phyloP scores from a whole-genome alignment of 2,888 invertebrate genomes.

The Allygus modestus region DNA sequence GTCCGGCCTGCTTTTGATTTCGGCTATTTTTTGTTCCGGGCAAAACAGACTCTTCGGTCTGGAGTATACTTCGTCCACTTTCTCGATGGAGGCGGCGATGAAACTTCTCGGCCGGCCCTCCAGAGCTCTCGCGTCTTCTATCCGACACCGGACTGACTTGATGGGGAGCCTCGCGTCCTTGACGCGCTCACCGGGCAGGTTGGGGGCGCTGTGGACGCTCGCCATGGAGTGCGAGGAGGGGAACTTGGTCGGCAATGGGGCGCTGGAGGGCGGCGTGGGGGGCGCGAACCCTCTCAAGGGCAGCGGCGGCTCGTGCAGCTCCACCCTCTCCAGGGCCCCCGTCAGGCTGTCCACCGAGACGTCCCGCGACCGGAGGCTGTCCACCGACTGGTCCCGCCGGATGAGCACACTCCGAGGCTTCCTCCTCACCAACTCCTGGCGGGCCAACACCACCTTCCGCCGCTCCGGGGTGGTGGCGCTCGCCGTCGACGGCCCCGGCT shows the following conservation, averaged over 20 bases:
- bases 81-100: slow-evolving; percentile 26
- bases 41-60: slow-evolving; percentile 59
- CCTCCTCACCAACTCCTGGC: slow-evolving; percentile 58
- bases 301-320: slow-evolving; percentile 60
- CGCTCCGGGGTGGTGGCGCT: slow-evolving; percentile 36
- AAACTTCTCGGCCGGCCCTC: slow-evolving; percentile 61
- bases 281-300: slow-evolving; percentile 74
- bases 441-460: slow-evolving; percentile 8
- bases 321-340: slow-evolving; percentile 64
- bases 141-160: slow-evolving; percentile 75
- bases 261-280: slow-evolving; percentile 90
- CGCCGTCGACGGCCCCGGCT: not conserved
- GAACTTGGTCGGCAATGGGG: slow-evolving; percentile 88
- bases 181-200: slow-evolving; percentile 74
- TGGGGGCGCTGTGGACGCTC: slow-evolving; percentile 86
- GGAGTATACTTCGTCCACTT: slow-evolving; percentile 30
- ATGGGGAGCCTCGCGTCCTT: slow-evolving; percentile 86
- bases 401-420: slow-evolving; percentile 32
- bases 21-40: slow-evolving; percentile 52
- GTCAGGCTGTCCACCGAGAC: slow-evolving; percentile 63
- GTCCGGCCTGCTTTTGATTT: slow-evolving; percentile 57
- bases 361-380: slow-evolving; percentile 37
- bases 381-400: slow-evolving; percentile 47
- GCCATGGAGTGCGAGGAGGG: slow-evolving; percentile 78
- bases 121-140: slow-evolving; percentile 60